These are phyloP conservation scores for Clostera curtula DNA, from an alignment of 2,888 invertebrate genomes.

Conservation along the genomic window DNA sequence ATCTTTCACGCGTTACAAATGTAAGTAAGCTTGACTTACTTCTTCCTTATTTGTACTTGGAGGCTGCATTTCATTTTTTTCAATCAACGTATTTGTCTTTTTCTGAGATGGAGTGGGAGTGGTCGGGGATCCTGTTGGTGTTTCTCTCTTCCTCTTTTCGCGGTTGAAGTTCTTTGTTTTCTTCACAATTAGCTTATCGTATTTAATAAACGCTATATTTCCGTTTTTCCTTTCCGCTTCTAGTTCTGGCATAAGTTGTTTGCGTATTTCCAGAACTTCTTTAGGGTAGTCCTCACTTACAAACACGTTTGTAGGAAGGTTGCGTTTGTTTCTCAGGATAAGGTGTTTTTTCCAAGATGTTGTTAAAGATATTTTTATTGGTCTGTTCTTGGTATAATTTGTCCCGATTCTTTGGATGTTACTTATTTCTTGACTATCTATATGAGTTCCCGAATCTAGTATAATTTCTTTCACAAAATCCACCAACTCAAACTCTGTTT, in stretches of 20 bases:
- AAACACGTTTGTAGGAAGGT: slow-evolving; percentile 3
- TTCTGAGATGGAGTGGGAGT: too few relatives aligned
- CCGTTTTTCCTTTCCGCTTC: slow-evolving; percentile 4
- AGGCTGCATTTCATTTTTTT: too few relatives aligned
- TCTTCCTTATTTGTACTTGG: too few relatives aligned
- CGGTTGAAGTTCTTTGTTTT: too few relatives aligned
- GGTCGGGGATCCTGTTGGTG: too few relatives aligned
- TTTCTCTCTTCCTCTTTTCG: too few relatives aligned
- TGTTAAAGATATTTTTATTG: slow-evolving; percentile 3
- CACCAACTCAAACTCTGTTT: slow-evolving; percentile 7
- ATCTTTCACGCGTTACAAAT: too few relatives aligned
- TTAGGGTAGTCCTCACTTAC: slow-evolving; percentile 7
- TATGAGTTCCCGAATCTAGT: slow-evolving; percentile 4
- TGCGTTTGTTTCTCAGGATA: slow-evolving; percentile 5
- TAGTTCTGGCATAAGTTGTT: slow-evolving; percentile 2
- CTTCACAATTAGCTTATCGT: too few relatives aligned
- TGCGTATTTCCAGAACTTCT: slow-evolving; percentile 5
- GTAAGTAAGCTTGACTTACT: too few relatives aligned
- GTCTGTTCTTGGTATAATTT: slow-evolving; percentile 4
- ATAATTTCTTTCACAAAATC: slow-evolving; percentile 7
- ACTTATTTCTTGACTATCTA: slow-evolving; percentile 10
- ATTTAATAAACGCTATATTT: too few relatives aligned
- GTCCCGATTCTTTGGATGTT: slow-evolving; percentile 7
- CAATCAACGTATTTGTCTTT: too few relatives aligned
- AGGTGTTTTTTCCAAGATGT: slow-evolving; percentile 7